These are phyloP conservation scores for Chaetogeoica ovagalla DNA, from an alignment of 2,888 invertebrate genomes.

Conservation along the genomic window DNA sequence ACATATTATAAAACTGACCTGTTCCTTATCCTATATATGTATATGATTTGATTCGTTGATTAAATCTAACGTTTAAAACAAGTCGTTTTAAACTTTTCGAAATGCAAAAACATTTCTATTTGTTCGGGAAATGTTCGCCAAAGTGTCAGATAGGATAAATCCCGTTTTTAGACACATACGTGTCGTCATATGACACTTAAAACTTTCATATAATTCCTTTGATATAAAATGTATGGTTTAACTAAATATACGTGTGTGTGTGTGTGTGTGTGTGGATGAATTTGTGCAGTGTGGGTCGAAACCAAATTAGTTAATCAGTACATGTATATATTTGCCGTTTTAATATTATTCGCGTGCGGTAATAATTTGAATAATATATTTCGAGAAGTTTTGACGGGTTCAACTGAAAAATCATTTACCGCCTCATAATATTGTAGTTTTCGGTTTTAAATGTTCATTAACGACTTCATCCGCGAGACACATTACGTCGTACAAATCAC, in stretches of 20 bases:
- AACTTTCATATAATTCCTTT: constrained; percentile 7
- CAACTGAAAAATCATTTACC: background rate
- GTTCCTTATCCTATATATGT: too few relatives aligned
- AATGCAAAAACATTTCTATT: background rate
- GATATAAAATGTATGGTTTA: constrained; percentile 11
- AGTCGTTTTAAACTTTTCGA: background rate
- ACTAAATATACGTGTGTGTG: background rate
- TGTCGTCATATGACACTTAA: background rate
- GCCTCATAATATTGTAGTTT: background rate
- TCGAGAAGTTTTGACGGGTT: constrained; percentile 7
- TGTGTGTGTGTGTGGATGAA: background rate
- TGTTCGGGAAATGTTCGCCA: background rate
- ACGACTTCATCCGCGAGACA: too few relatives aligned
- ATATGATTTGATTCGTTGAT: background rate
- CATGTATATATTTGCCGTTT: constrained; percentile 1
- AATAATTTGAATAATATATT: background rate
- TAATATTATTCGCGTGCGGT: background rate
- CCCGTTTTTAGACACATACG: background rate
- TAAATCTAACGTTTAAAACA: background rate
- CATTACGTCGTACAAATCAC: too few relatives aligned
- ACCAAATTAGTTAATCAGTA: constrained; percentile 5
- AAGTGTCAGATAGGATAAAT: constrained; percentile 6
- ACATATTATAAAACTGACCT: too few relatives aligned
- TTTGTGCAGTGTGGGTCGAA: background rate
- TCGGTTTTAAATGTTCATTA: too few relatives aligned